Conservation (phyloP, 2,888 invertebrate genomes). For the Cephus pulcher region DNA sequence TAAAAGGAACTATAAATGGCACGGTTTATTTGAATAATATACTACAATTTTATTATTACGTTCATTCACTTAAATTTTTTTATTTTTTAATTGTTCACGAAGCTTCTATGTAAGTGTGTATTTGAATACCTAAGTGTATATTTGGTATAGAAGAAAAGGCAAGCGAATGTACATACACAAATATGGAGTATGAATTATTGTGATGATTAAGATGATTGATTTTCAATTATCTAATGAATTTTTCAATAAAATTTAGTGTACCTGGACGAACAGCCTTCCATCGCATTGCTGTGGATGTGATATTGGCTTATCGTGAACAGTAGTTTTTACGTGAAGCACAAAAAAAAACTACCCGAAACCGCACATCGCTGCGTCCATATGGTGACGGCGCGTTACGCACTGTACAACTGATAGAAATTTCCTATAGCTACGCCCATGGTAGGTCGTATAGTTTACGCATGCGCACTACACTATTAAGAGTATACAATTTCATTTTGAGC, state of each 20-base stretch:
- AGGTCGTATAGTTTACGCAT: background rate
- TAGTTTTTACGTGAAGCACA: conserved; percentile 7
- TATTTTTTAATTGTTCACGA: too few relatives aligned
- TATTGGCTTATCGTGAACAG: background rate
- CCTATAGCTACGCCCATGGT: background rate
- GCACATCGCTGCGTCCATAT: conserved; percentile 30
- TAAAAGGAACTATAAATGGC: background rate
- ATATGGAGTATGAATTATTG: background rate
- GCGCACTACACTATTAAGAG: background rate
- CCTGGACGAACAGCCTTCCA: conserved; percentile 2
- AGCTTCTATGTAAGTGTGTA: background rate
- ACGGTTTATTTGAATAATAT: background rate
- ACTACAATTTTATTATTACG: background rate
- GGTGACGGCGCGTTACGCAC: conserved; percentile 16
- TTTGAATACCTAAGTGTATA: background rate
- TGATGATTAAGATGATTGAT: background rate
- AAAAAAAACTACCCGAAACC: conserved; percentile 35
- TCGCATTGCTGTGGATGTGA: background rate
- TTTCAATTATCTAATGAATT: background rate
- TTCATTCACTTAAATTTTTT: background rate
- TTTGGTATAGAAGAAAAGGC: background rate
- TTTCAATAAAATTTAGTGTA: background rate
- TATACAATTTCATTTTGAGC: background rate
- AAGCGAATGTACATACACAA: background rate
- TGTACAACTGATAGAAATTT: background rate